Percentiles rank a stretch among this genome's conserved stretches.
Conservation (phyloP, 2,113 vertebrate genomes). For the Theristicus caerulescens region DNA sequence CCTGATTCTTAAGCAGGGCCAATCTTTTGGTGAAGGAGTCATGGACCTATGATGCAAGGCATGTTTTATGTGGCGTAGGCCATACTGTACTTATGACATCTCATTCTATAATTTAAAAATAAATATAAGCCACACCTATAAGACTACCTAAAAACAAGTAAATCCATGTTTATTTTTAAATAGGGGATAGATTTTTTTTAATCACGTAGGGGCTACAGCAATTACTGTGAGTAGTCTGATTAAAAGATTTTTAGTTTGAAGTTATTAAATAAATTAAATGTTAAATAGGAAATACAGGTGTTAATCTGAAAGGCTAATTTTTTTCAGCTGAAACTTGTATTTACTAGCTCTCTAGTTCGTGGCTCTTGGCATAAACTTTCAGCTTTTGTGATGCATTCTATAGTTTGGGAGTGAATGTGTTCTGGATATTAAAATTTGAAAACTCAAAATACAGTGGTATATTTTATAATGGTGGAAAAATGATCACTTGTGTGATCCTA, state of each 20-base stretch:
- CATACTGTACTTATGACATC: fast-evolving
- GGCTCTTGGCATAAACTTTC: neutral
- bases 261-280: neutral
- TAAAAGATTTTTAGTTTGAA: neutral
- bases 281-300: neutral
- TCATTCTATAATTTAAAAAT: neutral
- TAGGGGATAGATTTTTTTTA: neutral
- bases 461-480: neutral
- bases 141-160: neutral
- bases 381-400: neutral
- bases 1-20: neutral
- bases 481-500: fast-evolving
- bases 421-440: neutral
- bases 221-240: neutral
- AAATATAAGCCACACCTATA: neutral
- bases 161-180: neutral
- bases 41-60: no score
- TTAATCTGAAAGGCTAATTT: neutral
- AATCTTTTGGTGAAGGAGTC: neutral
- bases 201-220: neutral
- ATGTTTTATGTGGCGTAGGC: neutral
- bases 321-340: neutral
- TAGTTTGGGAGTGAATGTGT: neutral
- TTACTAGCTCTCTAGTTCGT: neutral
- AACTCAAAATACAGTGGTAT: neutral